Evolutionary conservation across 1,140 invertebrate species (phyloP), one percentile per base, ranked within the genome.

Genomic region (Drosophila sucinea): DNA sequence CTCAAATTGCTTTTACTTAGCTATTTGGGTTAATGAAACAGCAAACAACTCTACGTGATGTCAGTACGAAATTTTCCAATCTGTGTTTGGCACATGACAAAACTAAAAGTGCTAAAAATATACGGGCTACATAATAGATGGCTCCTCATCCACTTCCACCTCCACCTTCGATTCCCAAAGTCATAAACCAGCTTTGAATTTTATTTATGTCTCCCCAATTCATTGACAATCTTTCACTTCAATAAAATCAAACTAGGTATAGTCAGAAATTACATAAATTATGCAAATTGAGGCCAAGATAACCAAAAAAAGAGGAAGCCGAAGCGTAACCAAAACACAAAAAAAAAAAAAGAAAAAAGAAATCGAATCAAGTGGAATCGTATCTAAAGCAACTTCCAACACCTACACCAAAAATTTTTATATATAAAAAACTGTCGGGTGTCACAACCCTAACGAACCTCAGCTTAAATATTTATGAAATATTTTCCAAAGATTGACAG

Each of bases 261-360:
- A 25, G 32, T 35, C 67, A 61, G 35, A 76, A 79, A 76, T 79
- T 79, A 76, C 76, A 79, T 79, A 77, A 77, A 79, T 79, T 79
- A 79, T 79, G 77, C 73, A 79, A 77, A 79, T 79, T 77, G 72
- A 66, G 77, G 70, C 77, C 69, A 73, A 77, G 68, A 64, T 70
- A 79, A 58, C 76, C 68, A 62, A 79, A 51, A 51, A 51, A 76
- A 72, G 64, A 55, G 76, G 73, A 67, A 75, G 72, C 44, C 33
- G 10, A 62, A 41, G 7, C 56, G 23, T 57, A 57, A 57, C 30
- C 25, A 29, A 67, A 73, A 65, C 23, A 44, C n/a, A n/a, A 41
- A 67, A 51, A 67, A 2, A 58, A 63, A 70, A 65, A 68, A 30
- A 41, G 55, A 30, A 67, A 2, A 60, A 63, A 68, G 57, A 66